These are phyloP conservation scores for Rhabdomys dilectus DNA, from an alignment of 2,113 vertebrate species.

Conservation along the genomic window DNA sequence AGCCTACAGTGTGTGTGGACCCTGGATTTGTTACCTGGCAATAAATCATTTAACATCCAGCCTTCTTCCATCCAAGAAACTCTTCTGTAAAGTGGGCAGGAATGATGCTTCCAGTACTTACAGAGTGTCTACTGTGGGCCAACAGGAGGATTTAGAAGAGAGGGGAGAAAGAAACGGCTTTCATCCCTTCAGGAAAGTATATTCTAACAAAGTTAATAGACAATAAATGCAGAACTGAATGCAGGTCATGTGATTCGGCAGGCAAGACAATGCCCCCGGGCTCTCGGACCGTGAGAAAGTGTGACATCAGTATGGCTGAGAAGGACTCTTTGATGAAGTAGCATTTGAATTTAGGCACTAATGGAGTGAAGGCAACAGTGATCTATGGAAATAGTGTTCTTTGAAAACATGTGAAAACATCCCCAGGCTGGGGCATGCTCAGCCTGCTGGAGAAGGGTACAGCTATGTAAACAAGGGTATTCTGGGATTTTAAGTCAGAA, in stretches of 20 bases:
- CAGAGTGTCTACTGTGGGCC: neutral
- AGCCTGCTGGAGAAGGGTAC: neutral
- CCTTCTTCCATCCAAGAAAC: neutral
- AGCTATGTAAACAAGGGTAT: neutral
- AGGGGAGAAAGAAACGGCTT: neutral
- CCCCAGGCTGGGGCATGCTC: neutral
- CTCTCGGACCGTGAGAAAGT: neutral
- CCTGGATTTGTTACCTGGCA: neutral
- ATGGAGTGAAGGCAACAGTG: conserved; percentile 1
- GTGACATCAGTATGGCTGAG: too few species aligned
- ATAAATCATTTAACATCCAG: neutral
- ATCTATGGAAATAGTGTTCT: neutral
- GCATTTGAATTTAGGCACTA: neutral
- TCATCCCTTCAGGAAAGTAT: neutral
- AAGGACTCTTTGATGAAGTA: conserved; percentile 8
- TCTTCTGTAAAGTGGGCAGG: neutral
- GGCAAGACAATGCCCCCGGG: neutral
- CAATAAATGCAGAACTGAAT: neutral
- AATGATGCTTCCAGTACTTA: neutral
- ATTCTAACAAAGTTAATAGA: neutral
- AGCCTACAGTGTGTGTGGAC: neutral
- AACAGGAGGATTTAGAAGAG: neutral
- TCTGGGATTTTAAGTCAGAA: neutral
- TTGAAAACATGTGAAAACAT: neutral
- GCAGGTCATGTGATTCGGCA: neutral